phyloP scores from a whole-genome alignment of 2,888 invertebrate species.

The Parelbella ahira region DNA sequence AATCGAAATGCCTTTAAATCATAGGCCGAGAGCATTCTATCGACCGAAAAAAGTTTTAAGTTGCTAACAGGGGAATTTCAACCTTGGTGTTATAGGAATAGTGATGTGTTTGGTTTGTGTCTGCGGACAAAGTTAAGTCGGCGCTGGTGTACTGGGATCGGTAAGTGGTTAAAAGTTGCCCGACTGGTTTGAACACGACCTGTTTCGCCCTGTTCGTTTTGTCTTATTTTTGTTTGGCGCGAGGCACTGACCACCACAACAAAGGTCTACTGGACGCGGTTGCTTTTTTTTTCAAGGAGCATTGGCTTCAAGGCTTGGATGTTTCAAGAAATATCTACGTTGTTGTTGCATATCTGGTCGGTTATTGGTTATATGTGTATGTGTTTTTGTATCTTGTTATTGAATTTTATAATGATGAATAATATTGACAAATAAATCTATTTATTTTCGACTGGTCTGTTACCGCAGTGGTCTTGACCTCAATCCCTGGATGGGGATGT shows the following conservation, averaged over 20 bases:
- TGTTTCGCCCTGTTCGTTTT: slow-evolving; percentile 62
- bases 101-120: slow-evolving; percentile 28
- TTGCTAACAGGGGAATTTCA: not conserved
- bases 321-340: slow-evolving; percentile 19
- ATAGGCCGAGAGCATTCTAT: slow-evolving; percentile 45
- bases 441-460: too few relatives aligned
- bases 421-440: too few relatives aligned
- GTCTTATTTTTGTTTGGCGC: slow-evolving; percentile 75
- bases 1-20: slow-evolving; percentile 74
- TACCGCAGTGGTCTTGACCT: too few relatives aligned
- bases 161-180: slow-evolving; percentile 60
- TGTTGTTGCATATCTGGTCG: slow-evolving; percentile 10
- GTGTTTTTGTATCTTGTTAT: too few relatives aligned
- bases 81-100: slow-evolving; percentile 27
- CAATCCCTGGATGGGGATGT: too few relatives aligned
- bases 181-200: slow-evolving; percentile 64
- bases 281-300: slow-evolving; percentile 57
- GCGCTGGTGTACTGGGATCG: slow-evolving; percentile 40
- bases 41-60: slow-evolving; percentile 28
- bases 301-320: slow-evolving; percentile 46
- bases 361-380: too few relatives aligned
- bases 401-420: too few relatives aligned
- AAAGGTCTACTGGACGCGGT: slow-evolving; percentile 62
- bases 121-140: slow-evolving; percentile 5
- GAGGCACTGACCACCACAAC: slow-evolving; percentile 80